Evolutionary conservation across 2,797 vertebrate species (phyloP).

Genomic region (Fistularia tabacaria): DNA sequence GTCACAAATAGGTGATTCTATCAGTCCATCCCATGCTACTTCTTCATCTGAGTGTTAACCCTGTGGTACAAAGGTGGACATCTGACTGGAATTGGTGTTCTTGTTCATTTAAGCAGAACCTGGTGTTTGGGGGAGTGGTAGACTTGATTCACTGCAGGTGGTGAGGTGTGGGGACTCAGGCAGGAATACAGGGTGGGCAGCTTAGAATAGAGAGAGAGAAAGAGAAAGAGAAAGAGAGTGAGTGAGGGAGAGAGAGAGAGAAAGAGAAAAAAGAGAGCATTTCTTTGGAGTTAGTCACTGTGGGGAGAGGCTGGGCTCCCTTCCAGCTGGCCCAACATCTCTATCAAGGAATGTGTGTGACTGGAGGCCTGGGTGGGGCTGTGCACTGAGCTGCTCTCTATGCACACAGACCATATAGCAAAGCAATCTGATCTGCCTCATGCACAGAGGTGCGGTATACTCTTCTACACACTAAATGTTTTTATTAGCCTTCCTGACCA

Average conservation of each 20-base stretch:
- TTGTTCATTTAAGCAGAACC: constrained; percentile 53
- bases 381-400: constrained; percentile 39
- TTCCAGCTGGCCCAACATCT: constrained; percentile 78
- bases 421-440: constrained; percentile 14
- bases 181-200: constrained; percentile 36
- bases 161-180: constrained; percentile 14
- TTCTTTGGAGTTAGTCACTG: constrained; percentile 79
- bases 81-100: constrained; percentile 25
- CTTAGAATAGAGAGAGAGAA: constrained; percentile 36
- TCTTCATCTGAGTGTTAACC: constrained; percentile 10
- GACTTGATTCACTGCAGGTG: constrained; percentile 10
- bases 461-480: constrained; percentile 17
- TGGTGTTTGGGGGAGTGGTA: constrained; percentile 29
- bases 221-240: constrained; percentile 26
- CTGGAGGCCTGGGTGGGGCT: constrained; percentile 74
- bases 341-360: constrained; percentile 81
- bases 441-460: constrained; percentile 19
- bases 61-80: constrained; percentile 7
- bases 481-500: constrained; percentile 23
- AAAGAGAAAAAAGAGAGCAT: constrained; percentile 63
- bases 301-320: constrained; percentile 75
- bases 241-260: constrained; percentile 34
- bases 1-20: constrained; percentile 6
- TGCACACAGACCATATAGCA: constrained; percentile 34
- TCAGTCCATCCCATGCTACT: not conserved